Base-by-base conservation (phyloP, 2,797 vertebrate species). In the Percopsis omiscomaycus region DNA sequence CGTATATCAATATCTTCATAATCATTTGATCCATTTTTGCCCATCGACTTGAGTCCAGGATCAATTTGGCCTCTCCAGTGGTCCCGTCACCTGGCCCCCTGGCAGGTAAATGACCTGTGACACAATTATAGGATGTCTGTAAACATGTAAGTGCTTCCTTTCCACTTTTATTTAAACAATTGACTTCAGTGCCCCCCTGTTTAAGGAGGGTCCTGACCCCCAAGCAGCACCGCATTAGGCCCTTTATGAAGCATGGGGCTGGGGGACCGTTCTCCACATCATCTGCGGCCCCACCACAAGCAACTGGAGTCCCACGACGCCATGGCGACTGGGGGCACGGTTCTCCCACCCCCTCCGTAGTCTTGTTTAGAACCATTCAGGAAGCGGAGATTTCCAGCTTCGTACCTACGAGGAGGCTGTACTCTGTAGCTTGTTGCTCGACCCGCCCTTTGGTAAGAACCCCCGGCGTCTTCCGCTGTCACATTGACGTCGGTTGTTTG, bases 111-210 rank as follows among this genome's bases (percentile, higher is more conserved):
- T 88, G 89, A 79, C 87, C 89, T 89, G 88, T 91, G 88, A 91
- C 88, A 88, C 87, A 84, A 91, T 90, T 87, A 89, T 83, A 80
- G 88, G 86, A 86, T 74, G 87, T 83, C 86, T 84, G 88, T 90
- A 90, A 90, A 91, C 88, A 89, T 83, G 81, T 89, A 88, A 92
- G 91, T 91, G 89, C 86, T 87, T 90, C 87, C 90, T 82, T 91
- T 92, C 88, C 86, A 92, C 85, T 92, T 92, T 93, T 93, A 93
- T 92, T 93, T 92, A 92, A 93, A 92, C 92, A 93, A 93, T 93
- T 94, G 93, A 92, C 92, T 91, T 84, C 74, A 63, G 78, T 84
- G 84, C 88, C 81, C 84, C 85, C 80, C 72, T 66, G 86, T 90
- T 88, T 88, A 92, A 92, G 89, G 86, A 91, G 89, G 92, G 92